phyloP scores from a whole-genome alignment of 2,113 vertebrate genomes.

The Amphiprion ocellaris region DNA sequence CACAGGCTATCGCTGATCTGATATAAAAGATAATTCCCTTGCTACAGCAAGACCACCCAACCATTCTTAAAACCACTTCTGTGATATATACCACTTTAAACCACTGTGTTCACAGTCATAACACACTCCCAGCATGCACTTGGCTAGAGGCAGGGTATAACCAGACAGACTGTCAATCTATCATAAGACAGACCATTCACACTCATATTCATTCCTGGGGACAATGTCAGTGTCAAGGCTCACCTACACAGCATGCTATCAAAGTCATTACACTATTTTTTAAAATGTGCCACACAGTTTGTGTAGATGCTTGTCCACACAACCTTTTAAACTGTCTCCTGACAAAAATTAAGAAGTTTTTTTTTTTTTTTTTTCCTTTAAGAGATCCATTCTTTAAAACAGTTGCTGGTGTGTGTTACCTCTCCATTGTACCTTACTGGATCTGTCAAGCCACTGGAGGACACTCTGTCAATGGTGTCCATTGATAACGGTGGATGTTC shows the following conservation, averaged over 20 bases:
- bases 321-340: not conserved
- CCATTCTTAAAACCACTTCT: not conserved
- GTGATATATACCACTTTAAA: no score
- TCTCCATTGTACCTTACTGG: not conserved
- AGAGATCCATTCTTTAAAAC: not conserved
- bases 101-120: not conserved
- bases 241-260: not conserved
- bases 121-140: constrained; percentile 10
- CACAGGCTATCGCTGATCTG: no score
- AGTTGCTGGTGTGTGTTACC: not conserved
- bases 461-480: constrained; percentile 1
- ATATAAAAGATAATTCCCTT: no score
- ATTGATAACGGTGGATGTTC: constrained; percentile 27
- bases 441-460: not conserved
- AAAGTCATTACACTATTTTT: not conserved
- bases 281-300: no score
- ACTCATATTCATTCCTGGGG: constrained; percentile 21
- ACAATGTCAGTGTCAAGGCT: constrained; percentile 4
- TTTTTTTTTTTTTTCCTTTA: not conserved
- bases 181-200: not conserved
- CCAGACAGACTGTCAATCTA: constrained; percentile 5
- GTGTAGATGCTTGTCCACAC: not conserved
- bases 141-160: not conserved
- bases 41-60: not conserved
- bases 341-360: no score